Conservation (phyloP, 92 coral and sea anemone species). For the Porites divaricata region DNA sequence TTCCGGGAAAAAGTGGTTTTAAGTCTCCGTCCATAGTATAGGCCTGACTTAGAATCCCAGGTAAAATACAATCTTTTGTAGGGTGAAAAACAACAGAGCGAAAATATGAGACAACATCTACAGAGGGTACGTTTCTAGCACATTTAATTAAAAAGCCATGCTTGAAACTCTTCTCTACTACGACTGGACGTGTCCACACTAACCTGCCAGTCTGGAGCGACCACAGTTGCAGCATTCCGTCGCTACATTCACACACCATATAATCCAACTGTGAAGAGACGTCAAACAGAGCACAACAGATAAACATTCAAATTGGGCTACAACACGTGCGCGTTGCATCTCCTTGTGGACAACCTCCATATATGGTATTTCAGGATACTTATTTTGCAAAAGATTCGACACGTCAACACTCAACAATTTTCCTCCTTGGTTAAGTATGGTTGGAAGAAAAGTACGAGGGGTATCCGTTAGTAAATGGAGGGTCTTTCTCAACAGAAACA, state of each 20-base stretch:
- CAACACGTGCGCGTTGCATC: not conserved
- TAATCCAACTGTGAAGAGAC: constrained; percentile 13
- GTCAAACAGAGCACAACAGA: not conserved
- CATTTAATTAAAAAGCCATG: not conserved
- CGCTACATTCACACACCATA: constrained; percentile 20
- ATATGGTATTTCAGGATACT: constrained; percentile 14
- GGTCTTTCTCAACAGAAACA: constrained; percentile 8
- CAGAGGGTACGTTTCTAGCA: too few relatives aligned
- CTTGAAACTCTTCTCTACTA: not conserved
- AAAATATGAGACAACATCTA: not conserved
- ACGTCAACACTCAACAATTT: not conserved
- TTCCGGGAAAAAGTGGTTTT: constrained; percentile 13
- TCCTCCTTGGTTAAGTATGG: constrained; percentile 21
- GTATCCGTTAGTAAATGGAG: not conserved
- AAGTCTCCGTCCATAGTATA: constrained; percentile 17
- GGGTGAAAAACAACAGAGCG: constrained; percentile 32
- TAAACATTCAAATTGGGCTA: not conserved
- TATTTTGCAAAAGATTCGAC: constrained; percentile 8
- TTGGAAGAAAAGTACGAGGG: not conserved
- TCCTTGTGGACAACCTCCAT: constrained; percentile 2
- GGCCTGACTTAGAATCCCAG: constrained; percentile 34
- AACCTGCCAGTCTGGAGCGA: constrained; percentile 18
- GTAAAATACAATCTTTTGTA: not conserved
- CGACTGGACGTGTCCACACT: constrained; percentile 15
- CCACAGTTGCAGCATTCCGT: constrained; percentile 20